These are phyloP conservation scores for Ctena decussata DNA, from an alignment of 2,888 invertebrate genomes.

Conservation along the genomic window DNA sequence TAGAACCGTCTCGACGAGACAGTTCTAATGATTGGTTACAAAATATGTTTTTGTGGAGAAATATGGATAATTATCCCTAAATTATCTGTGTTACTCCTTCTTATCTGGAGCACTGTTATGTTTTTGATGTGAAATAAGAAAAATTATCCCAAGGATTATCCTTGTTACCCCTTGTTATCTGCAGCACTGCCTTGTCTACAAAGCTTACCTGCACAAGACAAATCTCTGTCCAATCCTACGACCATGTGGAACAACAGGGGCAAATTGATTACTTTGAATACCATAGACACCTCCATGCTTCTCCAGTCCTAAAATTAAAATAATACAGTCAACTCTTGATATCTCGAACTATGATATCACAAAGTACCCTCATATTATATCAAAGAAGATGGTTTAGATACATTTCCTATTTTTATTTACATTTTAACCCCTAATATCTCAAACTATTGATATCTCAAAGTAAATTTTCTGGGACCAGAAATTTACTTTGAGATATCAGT, in stretches of 20 bases:
- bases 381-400: background rate
- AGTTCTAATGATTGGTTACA: too few species aligned
- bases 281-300: background rate
- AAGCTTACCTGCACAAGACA: conserved; percentile 69
- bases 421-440: background rate
- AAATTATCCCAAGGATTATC: too few species aligned
- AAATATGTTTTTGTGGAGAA: too few species aligned
- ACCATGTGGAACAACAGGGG: conserved; percentile 14
- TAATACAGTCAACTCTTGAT: background rate
- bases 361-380: background rate
- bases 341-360: too few species aligned
- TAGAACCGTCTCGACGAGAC: too few species aligned
- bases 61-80: too few species aligned
- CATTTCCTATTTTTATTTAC: background rate
- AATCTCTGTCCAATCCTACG: conserved; percentile 48
- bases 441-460: background rate
- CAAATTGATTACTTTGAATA: background rate
- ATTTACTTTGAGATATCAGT: too few species aligned
- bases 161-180: too few species aligned
- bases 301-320: background rate
- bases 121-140: too few species aligned
- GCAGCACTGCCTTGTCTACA: too few species aligned
- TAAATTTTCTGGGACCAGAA: background rate
- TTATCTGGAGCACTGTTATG: too few species aligned
- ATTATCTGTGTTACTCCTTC: too few species aligned